Conservation (phyloP, 2,113 vertebrate species). For the Melanostigma gelatinosum region DNA sequence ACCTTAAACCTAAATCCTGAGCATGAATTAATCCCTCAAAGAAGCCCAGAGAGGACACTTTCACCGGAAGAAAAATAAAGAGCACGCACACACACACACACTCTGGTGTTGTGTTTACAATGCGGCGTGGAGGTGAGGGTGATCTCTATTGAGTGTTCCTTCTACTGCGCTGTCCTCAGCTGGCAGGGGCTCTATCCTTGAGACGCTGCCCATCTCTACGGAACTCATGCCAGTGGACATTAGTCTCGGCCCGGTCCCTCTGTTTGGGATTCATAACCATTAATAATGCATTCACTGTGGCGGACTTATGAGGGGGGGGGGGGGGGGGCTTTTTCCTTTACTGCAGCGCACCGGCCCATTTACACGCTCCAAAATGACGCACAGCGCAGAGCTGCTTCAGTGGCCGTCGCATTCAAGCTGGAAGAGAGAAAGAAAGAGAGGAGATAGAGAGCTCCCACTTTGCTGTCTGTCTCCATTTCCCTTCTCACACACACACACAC, state of each 20-base stretch:
- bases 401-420: slow-evolving; percentile 40
- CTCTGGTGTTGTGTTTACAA: slow-evolving; percentile 43
- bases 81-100: neutral
- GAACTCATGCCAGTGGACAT: slow-evolving; percentile 70
- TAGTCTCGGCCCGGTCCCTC: slow-evolving; percentile 68
- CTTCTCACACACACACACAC: neutral
- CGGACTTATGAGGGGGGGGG: slow-evolving; percentile 50
- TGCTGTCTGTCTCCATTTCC: slow-evolving; percentile 23
- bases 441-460: slow-evolving; percentile 35
- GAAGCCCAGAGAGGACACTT: slow-evolving; percentile 35
- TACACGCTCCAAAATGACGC: slow-evolving; percentile 60
- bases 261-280: slow-evolving; percentile 74
- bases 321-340: slow-evolving; percentile 23
- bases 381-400: slow-evolving; percentile 45
- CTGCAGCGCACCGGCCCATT: slow-evolving; percentile 55
- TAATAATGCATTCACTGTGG: slow-evolving; percentile 76
- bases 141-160: slow-evolving; percentile 51
- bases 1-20: slow-evolving; percentile 59
- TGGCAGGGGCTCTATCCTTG: slow-evolving; percentile 58
- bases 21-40: slow-evolving; percentile 52
- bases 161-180: slow-evolving; percentile 54
- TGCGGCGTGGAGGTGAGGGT: slow-evolving; percentile 46
- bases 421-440: slow-evolving; percentile 39
- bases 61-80: slow-evolving; percentile 28
- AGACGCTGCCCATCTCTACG: slow-evolving; percentile 60